Base-by-base conservation (phyloP, 37 sponge, comb jelly and placozoan genomes). In the Aphrocallistes beatrix region DNA sequence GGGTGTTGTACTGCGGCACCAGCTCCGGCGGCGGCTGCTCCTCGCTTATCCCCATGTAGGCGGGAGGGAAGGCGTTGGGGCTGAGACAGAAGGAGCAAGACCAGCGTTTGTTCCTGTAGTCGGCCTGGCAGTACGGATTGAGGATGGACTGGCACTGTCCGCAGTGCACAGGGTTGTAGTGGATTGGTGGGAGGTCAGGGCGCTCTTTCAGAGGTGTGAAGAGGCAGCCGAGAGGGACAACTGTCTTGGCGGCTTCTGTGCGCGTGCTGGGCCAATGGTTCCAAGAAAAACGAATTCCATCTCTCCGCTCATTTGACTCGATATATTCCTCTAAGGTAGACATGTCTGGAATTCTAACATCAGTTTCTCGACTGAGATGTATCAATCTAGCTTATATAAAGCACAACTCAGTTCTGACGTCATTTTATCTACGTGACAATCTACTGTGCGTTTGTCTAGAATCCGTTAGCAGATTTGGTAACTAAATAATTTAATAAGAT, bases 221-320 rank as follows among this genome's bases (percentile, higher is more conserved):
- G 86, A 93, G 88, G 50, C 88, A 88, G 25, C 90, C 93, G 38
- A 99, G 85, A 0, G 99, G 99, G 38, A 99, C 94, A 25, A 98
- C 96, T 88, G 96, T 48, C 84, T 96, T 93, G 28, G 96, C 86
- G 0, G 94, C 90, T 81, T 99, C 99, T 1, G 96, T 90, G 37
- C 99, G 90, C 17, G 92, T 96, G 36, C 91, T 88, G 0, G 99
- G 99, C 99, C 96, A 99, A 25, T 92, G 91, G 86, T 99, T 99
- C 99, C 99, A 99, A 0, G 92, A 92, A 38, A 99, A 88, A 39
- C 99, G 75, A 3, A 99, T 91, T 19, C 99, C 99, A 82, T 99
- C 96, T 38, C 93, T 50, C 37, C 96, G 94, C 60, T 99, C 99
- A 51, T 94, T 96, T 51, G 96, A 93, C 82, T 89, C 88, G 85